A percentile compares a stretch with the other conserved stretches of the same genome.
Evolutionary conservation across 2,888 invertebrate species (phyloP).

Genomic region (Drosophila demipolita): DNA sequence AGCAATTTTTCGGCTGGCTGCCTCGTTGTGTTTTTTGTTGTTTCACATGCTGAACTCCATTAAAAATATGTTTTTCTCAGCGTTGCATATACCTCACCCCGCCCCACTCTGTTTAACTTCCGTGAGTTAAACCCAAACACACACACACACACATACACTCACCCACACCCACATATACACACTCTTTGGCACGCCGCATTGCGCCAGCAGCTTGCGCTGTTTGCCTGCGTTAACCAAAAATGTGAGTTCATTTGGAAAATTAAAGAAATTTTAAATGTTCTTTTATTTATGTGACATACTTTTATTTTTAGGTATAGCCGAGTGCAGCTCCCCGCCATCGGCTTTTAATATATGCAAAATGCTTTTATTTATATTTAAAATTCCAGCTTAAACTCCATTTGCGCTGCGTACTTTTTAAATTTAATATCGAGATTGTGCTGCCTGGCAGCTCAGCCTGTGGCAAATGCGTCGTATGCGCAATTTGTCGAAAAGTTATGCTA

Average conservation of each 20-base stretch:
- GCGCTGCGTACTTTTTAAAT: no score
- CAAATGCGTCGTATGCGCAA: constrained; percentile 9
- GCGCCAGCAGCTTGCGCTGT: constrained; percentile 17
- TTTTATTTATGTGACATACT: constrained; percentile 65
- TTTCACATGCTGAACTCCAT: constrained; percentile 78
- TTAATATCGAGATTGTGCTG: constrained; percentile 6
- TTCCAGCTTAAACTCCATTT: constrained; percentile 18
- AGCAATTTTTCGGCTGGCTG: constrained; percentile 10
- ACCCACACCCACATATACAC: constrained; percentile 1
- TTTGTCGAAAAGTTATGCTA: background rate
- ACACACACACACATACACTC: constrained; percentile 9
- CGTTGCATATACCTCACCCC: constrained; percentile 25
- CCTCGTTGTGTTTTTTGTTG: constrained; percentile 64
- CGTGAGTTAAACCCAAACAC: background rate
- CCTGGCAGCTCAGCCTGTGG: constrained; percentile 9
- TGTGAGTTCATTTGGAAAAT: constrained; percentile 78
- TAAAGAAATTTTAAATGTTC: constrained; percentile 75
- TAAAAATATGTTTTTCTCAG: constrained; percentile 74
- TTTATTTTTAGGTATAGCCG: constrained; percentile 10
- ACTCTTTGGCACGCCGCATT: constrained; percentile 25
- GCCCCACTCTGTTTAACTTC: background rate
- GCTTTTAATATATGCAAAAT: constrained; percentile 54
- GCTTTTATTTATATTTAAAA: constrained; percentile 37
- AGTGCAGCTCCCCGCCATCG: background rate
- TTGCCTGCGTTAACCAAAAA: constrained; percentile 36